A percentile compares a stretch with the other conserved stretches of the same genome.
These are phyloP conservation scores for Mesorhabditis sp. DNA, from an alignment of 2,888 invertebrate species.

Conservation along the genomic window DNA sequence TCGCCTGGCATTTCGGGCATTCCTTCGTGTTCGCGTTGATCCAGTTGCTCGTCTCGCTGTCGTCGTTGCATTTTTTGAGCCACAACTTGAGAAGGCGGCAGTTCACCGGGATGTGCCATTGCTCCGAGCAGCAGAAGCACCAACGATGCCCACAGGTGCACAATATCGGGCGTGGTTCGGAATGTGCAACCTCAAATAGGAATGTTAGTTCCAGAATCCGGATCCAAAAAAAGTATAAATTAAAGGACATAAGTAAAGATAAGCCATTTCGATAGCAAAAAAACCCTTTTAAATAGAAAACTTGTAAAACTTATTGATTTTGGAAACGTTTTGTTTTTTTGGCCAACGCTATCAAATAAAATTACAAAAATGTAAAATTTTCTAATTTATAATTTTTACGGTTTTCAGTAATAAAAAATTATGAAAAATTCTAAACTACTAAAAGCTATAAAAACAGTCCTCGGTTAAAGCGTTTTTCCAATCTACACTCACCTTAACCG, in stretches of 20 bases:
- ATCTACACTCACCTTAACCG: constrained; percentile 69
- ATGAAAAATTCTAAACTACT: not conserved
- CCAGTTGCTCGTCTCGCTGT: constrained; percentile 98
- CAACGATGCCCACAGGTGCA: constrained; percentile 89
- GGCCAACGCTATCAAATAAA: no score
- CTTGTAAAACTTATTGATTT: no score
- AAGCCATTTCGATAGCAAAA: not conserved
- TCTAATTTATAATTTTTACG: not conserved
- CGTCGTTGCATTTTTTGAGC: constrained; percentile 98
- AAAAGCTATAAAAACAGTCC: not conserved
- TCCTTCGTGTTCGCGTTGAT: constrained; percentile 98
- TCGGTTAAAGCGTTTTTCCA: constrained; percentile 69
- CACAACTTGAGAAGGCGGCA: constrained; percentile 87
- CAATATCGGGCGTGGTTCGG: constrained; percentile 66
- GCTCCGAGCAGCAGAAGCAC: constrained; percentile 68
- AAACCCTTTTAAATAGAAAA: not conserved
- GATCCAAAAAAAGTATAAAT: constrained; percentile 2
- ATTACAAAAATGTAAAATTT: not conserved
- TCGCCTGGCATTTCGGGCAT: constrained; percentile 89
- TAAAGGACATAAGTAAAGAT: not conserved
- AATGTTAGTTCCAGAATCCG: not conserved
- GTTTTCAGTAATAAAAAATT: not conserved
- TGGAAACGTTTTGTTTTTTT: no score
- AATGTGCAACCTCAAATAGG: constrained; percentile 23
- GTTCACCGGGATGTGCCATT: constrained; percentile 96